Base-by-base conservation (phyloP, 2,888 invertebrate species). In the Ophioninae sp. region DNA sequence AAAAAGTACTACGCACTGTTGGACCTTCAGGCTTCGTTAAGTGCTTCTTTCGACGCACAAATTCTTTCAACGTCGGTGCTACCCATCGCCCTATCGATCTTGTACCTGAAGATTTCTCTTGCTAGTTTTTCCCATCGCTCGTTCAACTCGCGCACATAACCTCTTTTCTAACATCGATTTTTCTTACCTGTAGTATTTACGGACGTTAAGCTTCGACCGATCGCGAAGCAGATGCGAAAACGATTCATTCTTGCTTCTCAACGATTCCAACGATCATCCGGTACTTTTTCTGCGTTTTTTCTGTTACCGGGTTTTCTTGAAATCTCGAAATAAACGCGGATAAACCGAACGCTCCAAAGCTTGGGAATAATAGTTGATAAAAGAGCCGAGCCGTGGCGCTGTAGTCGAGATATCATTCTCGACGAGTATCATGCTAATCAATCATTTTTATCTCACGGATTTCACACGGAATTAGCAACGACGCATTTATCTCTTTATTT, bases 51-150 rank as follows among this genome's bases (percentile, higher is more conserved):
- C 95, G 96, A 9, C 89, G 93, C 76, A 95, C 94, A 13, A 97
- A 90, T 89, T 94, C 95, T 88, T 92, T 94, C 85, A 96, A 92
- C 7, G 96, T 96, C 41, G 97, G 97, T 2, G 95, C 93, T 0
- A 97, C 95, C 95, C 95, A 97, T 91, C 97, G 93, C 85, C 95
- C 92, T 8, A 94, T 91, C 17, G 13, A 51, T 51, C 51, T 51
- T 2, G 22, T 44, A 23, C 51, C 68, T 68, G 41, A 17, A 17
- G 17, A 51, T 51, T 23, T n/a, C 6, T 17, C 51, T 17, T 13
- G 3, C 51, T 51, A 2, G 6, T 51, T n/a, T n/a, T n/a, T n/a
- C n/a, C 51, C 13, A 17, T 44, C 13, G 6, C 51, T 51, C 51
- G 51, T 6, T 17, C 13, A 13, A 51, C 17, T 30, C 3, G 3